phyloP scores from a whole-genome alignment of 2,888 invertebrate genomes.

The Drosophila formosana region DNA sequence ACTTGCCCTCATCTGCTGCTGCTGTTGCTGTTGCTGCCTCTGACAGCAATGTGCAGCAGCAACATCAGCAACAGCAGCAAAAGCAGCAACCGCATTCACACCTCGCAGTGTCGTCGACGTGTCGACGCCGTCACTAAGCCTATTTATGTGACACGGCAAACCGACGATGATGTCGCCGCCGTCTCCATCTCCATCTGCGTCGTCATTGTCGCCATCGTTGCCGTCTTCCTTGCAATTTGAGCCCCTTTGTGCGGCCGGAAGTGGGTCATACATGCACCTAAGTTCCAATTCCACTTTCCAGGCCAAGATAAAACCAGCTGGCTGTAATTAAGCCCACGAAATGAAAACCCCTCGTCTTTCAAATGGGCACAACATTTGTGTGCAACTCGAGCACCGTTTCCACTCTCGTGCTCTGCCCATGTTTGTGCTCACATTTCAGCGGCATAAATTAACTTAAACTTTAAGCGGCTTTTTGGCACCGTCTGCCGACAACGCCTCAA shows the following conservation, averaged over 20 bases:
- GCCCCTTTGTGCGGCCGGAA: slow-evolving; percentile 71
- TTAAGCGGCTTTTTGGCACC: slow-evolving; percentile 37
- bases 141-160: slow-evolving; percentile 63
- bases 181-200: slow-evolving; percentile 1
- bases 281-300: slow-evolving; percentile 45
- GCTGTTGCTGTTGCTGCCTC: background rate
- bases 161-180: slow-evolving; percentile 16
- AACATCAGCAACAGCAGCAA: background rate
- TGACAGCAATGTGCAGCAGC: slow-evolving; percentile 16
- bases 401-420: slow-evolving; percentile 17
- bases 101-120: slow-evolving; percentile 33
- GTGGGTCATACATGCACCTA: slow-evolving; percentile 74
- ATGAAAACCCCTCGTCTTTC: slow-evolving; percentile 24
- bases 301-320: slow-evolving; percentile 65
- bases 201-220: slow-evolving; percentile 18
- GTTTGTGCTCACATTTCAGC: slow-evolving; percentile 35
- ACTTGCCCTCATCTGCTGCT: slow-evolving; percentile 33
- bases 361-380: slow-evolving; percentile 71
- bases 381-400: slow-evolving; percentile 58
- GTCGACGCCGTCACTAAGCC: slow-evolving; percentile 48
- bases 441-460: slow-evolving; percentile 54
- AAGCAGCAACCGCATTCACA: slow-evolving; percentile 68
- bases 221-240: slow-evolving; percentile 61
- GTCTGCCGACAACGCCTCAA: slow-evolving; percentile 6
- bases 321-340: slow-evolving; percentile 72